Percentiles rank a stretch among this genome's conserved stretches.
Evolutionary conservation across 1,140 invertebrate genomes (phyloP).

Genomic region (Apocrypta bakeri): DNA sequence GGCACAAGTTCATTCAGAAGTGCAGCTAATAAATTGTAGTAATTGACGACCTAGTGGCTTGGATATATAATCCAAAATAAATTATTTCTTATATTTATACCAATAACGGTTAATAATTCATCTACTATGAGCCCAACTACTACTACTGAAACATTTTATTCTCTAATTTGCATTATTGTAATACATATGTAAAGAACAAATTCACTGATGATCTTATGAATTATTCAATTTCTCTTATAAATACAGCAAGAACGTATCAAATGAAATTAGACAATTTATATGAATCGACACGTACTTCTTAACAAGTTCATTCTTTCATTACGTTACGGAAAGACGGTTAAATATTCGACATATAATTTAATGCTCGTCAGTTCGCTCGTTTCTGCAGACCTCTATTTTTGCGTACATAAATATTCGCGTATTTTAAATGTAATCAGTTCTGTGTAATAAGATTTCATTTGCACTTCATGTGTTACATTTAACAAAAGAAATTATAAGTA

Average conservation of each 20-base stretch:
- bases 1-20: background rate
- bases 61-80: background rate
- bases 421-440: background rate
- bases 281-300: background rate
- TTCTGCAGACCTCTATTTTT: background rate
- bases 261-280: background rate
- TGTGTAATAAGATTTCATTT: background rate
- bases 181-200: too few relatives aligned
- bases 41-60: background rate
- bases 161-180: too few relatives aligned
- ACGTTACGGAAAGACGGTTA: background rate
- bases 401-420: background rate
- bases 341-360: background rate
- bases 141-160: too few relatives aligned
- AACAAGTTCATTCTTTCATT: background rate
- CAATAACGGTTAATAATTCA: too few relatives aligned
- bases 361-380: background rate
- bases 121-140: too few relatives aligned
- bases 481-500: background rate
- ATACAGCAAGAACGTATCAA: background rate
- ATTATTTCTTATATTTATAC: background rate
- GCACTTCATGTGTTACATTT: background rate
- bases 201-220: too few relatives aligned
- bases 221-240: too few relatives aligned
- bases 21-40: background rate